Evolutionary conservation across 2,888 invertebrate genomes (phyloP), one percentile per base, ranked within the genome.

Genomic region (Dryadula phaetusa): DNA sequence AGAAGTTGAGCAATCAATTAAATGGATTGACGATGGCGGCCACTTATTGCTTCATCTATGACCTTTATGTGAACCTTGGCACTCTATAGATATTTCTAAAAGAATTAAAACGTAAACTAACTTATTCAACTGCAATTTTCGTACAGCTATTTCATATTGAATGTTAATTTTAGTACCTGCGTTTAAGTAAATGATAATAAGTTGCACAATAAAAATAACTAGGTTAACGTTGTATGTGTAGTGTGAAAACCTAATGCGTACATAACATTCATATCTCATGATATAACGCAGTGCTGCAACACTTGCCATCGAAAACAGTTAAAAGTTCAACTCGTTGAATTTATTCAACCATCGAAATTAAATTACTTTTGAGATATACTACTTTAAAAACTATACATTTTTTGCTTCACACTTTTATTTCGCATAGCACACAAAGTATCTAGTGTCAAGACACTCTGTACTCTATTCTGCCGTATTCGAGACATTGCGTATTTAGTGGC

Each of bases 1-100:
- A 18, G 3, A 56, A 14, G 18, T 60, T 60, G 8, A 18, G 60
- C 44, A 44, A 60, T 60, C 44, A 60, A 60, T 60, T 32, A 60
- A 46, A 32, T n/a, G 14, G 46, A 60, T 46, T 60, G 60, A 60
- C 46, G 42, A 28, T 44, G 44, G 60, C 18, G 28, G 60, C 32
- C 28, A 16, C 44, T 0, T 20, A 32, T 60, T 60, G 44, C 46
- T n/a, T 32, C 60, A 60, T 32, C 7, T 28, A 12, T 32, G 46
- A 46, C 60, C 60, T 60, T 44, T 20, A 46, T 14, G 0, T 46
- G 44, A 28, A 46, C 46, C 46, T 60, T 60, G 60, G 8, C n/a
- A 12, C 14, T 18, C 10, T 32, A 16, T n/a, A 16, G 22, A 56
- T 25, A 2, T 56, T 40, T 56, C 22, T 56, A 56, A 56, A 40